A percentile compares a stretch with the other conserved stretches of the same genome.
phyloP scores from a whole-genome alignment of 1,140 invertebrate genomes.

The Hyles euphorbiae region DNA sequence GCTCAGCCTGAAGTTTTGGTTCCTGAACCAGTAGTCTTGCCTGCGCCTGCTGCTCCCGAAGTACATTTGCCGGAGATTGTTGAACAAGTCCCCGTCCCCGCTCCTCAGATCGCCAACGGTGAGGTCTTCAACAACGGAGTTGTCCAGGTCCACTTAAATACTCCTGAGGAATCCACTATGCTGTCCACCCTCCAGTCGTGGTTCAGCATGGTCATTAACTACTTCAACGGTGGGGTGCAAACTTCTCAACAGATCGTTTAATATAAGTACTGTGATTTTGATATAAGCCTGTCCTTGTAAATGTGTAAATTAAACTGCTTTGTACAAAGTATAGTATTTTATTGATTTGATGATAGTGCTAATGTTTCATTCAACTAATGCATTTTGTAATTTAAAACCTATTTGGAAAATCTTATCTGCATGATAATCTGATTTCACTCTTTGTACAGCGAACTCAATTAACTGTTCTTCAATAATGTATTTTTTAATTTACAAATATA shows the following conservation, averaged over 20 bases:
- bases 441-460: too few species aligned
- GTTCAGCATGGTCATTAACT: slow-evolving; percentile 54
- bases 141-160: slow-evolving; percentile 43
- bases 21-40: slow-evolving; percentile 16
- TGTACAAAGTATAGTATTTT: too few species aligned
- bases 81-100: slow-evolving; percentile 10
- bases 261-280: not conserved
- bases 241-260: slow-evolving; percentile 40
- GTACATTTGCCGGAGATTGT: slow-evolving; percentile 17
- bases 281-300: not conserved
- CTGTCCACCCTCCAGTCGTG: slow-evolving; percentile 41
- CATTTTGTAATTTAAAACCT: too few species aligned
- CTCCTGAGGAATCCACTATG: slow-evolving; percentile 30
- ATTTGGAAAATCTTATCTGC: too few species aligned
- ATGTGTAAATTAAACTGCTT: slow-evolving; percentile 1
- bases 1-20: slow-evolving; percentile 18
- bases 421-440: too few species aligned
- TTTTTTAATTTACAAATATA: too few species aligned
- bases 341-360: too few species aligned
- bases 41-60: slow-evolving; percentile 16
- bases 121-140: slow-evolving; percentile 51
- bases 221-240: slow-evolving; percentile 38
- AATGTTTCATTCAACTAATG: too few species aligned
- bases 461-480: too few species aligned
- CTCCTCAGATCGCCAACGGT: slow-evolving; percentile 27